Base-by-base conservation (phyloP, 1,140 invertebrate genomes). In the Gryllus bimaculatus region DNA sequence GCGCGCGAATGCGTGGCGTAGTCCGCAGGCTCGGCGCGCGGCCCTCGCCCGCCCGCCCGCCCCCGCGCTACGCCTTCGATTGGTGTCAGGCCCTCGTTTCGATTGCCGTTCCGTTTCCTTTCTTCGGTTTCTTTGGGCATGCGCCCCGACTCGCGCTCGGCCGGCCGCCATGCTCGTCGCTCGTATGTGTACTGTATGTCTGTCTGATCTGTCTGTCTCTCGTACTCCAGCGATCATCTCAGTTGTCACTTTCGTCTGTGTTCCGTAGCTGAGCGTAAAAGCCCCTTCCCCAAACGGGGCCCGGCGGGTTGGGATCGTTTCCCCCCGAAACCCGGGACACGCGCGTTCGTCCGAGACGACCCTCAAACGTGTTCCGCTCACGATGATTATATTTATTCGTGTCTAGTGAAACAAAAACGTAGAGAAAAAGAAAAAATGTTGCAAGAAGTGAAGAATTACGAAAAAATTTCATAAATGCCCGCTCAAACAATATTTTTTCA, bases 401-500 rank as follows among this genome's bases (percentile, higher is more conserved):
- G 10, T 13, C 10, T 66, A 39, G 54, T 13, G 54, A 66, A 66
- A 66, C n/a, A 54, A 8, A 66, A 66, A 66, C 18, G 54, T 66
- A 66, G 54, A 18, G 18, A 18, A 66, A 66, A 66, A n/a, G n/a
- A 3, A 18, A 66, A 66, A 66, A 66, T 13, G 54, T 66, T 66
- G n/a, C 54, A 66, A 66, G 54, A 66, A 66, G 54, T 66, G 54
- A 66, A 1, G 7, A 7, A 66, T 66, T 66, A 66, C 54, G 54
- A 66, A 66, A 66, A 66, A 66, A 66, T 13, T 13, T 66, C 54
- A 66, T 66, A 66, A 66, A n/a, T n/a, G 2, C 54, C 54, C 54
- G 54, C n/a, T 66, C 54, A n/a, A 66, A 66, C 54, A 66, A 66
- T 66, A 66, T 66, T 66, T 66, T 66, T 66, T 66, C 54, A 66